Evolutionary conservation across 92 coral and sea anemone species (phyloP).

Genomic region (Actinostola sp.): DNA sequence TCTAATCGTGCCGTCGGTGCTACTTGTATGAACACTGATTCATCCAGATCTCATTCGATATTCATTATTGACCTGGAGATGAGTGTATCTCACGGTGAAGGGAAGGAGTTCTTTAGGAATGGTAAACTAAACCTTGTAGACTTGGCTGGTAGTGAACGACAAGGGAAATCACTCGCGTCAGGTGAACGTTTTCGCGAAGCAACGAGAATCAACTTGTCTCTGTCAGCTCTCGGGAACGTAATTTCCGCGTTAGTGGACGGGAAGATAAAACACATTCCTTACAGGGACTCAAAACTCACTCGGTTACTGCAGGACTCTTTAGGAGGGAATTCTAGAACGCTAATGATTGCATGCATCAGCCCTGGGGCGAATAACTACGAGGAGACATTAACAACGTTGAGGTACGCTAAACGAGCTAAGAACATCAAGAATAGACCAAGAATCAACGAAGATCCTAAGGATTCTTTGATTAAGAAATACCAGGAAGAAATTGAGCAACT

Average conservation of each 20-base stretch:
- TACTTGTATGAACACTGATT: slow-evolving; percentile 75
- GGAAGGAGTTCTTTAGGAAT: slow-evolving; percentile 64
- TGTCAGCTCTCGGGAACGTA: slow-evolving; percentile 85
- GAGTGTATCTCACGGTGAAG: slow-evolving; percentile 53
- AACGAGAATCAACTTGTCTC: slow-evolving; percentile 77
- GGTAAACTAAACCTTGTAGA: slow-evolving; percentile 86
- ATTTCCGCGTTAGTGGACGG: slow-evolving; percentile 86
- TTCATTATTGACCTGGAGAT: slow-evolving; percentile 75
- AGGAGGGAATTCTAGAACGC: slow-evolving; percentile 82
- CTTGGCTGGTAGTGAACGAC: slow-evolving; percentile 90
- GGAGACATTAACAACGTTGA: slow-evolving; percentile 72
- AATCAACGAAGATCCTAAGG: slow-evolving; percentile 84
- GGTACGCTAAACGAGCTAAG: slow-evolving; percentile 82
- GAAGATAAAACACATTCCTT: slow-evolving; percentile 73
- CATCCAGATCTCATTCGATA: slow-evolving; percentile 85
- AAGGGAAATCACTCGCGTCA: slow-evolving; percentile 83
- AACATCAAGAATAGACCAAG: slow-evolving; percentile 75
- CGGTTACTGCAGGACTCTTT: slow-evolving; percentile 81
- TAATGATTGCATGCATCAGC: slow-evolving; percentile 86
- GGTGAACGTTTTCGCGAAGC: slow-evolving; percentile 91
- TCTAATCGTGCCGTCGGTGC: slow-evolving; percentile 85
- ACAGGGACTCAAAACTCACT: slow-evolving; percentile 92
- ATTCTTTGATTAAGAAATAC: slow-evolving; percentile 70
- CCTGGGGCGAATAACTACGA: slow-evolving; percentile 83
- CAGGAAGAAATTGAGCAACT: slow-evolving; percentile 78